A percentile compares a stretch with the other conserved stretches of the same genome.
phyloP scores from a whole-genome alignment of 2,797 vertebrate species.

The Anas bernieri region DNA sequence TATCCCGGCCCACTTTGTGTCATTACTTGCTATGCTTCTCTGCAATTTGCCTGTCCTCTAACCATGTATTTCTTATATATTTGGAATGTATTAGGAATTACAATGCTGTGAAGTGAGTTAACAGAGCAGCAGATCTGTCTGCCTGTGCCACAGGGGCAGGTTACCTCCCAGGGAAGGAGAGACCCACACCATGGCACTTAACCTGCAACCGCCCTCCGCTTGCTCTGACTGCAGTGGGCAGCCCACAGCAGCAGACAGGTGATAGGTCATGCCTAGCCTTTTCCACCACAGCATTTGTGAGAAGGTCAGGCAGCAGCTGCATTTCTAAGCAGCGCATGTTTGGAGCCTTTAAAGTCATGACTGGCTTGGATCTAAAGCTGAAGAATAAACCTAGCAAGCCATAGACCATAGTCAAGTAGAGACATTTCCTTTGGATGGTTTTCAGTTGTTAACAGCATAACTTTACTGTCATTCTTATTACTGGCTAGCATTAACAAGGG shows the following conservation, averaged over 20 bases:
- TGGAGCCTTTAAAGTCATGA: not conserved
- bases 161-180: not conserved
- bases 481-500: not conserved
- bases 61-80: rapidly evolving
- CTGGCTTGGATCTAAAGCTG: not conserved
- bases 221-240: not conserved
- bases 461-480: not conserved
- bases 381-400: not conserved
- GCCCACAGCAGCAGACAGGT: not conserved
- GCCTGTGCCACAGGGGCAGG: not conserved
- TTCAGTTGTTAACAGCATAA: not conserved
- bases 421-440: not conserved
- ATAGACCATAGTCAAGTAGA: not conserved
- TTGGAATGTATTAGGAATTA: not conserved
- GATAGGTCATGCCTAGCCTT: not conserved
- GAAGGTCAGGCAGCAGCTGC: not conserved
- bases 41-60: not conserved
- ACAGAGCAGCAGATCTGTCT: not conserved
- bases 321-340: not conserved
- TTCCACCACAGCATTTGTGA: not conserved
- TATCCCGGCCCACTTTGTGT: not conserved
- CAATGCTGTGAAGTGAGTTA: not conserved
- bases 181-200: rapidly evolving
- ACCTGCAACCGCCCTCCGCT: not conserved
- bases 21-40: not conserved